Conservation (phyloP, 2,888 invertebrate species). For the Hipparchia semele region DNA sequence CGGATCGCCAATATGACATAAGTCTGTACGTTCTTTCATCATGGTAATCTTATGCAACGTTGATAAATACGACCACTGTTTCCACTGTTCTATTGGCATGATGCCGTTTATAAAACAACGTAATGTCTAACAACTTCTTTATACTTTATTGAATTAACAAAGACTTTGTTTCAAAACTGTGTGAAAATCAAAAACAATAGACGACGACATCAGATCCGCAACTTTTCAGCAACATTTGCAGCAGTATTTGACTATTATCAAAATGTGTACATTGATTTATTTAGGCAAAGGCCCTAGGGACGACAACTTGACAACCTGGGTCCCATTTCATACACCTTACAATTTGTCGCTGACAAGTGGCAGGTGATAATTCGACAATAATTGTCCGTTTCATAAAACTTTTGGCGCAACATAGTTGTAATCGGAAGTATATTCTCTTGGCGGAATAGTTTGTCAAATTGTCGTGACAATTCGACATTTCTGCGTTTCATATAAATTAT, state of each 20-base stretch:
- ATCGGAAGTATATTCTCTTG: too few species aligned
- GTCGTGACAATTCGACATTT: too few species aligned
- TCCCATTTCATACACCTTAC: too few species aligned
- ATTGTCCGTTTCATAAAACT: too few species aligned
- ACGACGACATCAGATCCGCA: not conserved
- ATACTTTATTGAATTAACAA: constrained; percentile 9
- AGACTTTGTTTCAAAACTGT: constrained; percentile 8
- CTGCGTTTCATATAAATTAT: too few species aligned
- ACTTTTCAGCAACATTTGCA: not conserved
- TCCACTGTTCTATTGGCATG: constrained; percentile 8
- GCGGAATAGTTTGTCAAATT: too few species aligned
- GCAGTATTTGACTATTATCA: too few species aligned
- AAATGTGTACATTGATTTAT: too few species aligned
- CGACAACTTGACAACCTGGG: constrained; percentile 26
- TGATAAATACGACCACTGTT: not conserved
- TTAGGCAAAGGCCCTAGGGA: not conserved
- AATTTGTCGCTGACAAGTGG: too few species aligned
- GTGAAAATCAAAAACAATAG: not conserved
- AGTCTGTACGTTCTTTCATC: constrained; percentile 19
- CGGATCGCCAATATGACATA: constrained; percentile 11
- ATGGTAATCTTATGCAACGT: constrained; percentile 21
- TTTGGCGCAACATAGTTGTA: too few species aligned
- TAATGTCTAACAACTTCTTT: constrained; percentile 7
- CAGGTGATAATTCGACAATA: too few species aligned
- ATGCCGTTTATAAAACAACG: constrained; percentile 15